A percentile compares a stretch with the other conserved stretches of the same genome.
Conservation (phyloP, 1,140 invertebrate genomes). For the Drosophila equinoxialis region DNA sequence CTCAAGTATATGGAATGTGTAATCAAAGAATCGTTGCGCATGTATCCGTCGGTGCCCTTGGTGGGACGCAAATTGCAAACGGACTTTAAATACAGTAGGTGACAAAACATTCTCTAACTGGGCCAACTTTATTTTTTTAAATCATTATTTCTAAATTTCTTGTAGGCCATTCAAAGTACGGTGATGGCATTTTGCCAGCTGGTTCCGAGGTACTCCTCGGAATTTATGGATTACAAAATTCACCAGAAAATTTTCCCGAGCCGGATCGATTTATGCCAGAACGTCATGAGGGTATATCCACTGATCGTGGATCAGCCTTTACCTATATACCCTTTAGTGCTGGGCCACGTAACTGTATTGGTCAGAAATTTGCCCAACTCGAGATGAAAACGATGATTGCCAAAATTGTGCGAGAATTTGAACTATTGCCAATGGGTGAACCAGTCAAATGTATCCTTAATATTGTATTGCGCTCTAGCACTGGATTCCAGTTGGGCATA, state of each 20-base stretch:
- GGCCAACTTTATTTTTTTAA: too few species aligned
- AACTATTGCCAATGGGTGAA: constrained; percentile 83
- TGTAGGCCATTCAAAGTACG: constrained; percentile 48
- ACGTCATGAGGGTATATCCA: constrained; percentile 83
- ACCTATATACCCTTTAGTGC: constrained; percentile 89
- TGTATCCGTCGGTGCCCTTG: constrained; percentile 86
- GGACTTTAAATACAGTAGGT: constrained; percentile 84
- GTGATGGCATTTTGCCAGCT: constrained; percentile 55
- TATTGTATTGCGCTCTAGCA: constrained; percentile 66
- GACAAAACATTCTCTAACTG: neutral
- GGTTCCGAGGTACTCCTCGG: constrained; percentile 60
- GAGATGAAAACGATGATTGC: constrained; percentile 77
- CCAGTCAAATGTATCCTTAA: constrained; percentile 54
- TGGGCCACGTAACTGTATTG: constrained; percentile 89
- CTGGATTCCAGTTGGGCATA: constrained; percentile 67
- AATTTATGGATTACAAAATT: constrained; percentile 67
- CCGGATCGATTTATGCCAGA: constrained; percentile 86
- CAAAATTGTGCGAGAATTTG: constrained; percentile 71
- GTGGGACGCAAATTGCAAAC: constrained; percentile 86
- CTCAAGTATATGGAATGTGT: constrained; percentile 89
- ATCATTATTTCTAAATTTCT: neutral
- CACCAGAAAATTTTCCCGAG: constrained; percentile 30
- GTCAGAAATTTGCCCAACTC: constrained; percentile 82
- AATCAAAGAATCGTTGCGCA: constrained; percentile 88
- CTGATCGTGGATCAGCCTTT: constrained; percentile 82